Percentiles rank a stretch among this genome's conserved stretches.
Conservation (phyloP, 2,888 invertebrate genomes). For the Lissocephala sabroskyi region DNA sequence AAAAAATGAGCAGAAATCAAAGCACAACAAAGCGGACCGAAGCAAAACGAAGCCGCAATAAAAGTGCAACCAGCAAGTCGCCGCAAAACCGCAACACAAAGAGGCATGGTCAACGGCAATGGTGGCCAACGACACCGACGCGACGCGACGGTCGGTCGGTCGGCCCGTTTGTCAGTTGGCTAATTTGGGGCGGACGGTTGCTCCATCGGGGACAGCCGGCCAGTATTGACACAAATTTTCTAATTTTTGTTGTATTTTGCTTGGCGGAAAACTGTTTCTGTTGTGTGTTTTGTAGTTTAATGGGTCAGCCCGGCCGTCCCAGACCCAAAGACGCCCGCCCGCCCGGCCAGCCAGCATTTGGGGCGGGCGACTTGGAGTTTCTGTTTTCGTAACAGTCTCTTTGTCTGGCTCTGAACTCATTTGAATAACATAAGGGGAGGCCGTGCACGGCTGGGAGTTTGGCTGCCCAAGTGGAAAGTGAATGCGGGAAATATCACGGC, state of each 20-base stretch:
- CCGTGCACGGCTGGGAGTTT: not conserved
- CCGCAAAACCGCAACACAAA: slow-evolving; percentile 12
- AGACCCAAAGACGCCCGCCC: not conserved
- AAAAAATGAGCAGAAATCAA: too few relatives aligned
- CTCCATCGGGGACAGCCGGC: too few relatives aligned
- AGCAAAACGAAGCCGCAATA: slow-evolving; percentile 3
- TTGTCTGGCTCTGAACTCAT: slow-evolving; percentile 33
- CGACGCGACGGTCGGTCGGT: too few relatives aligned
- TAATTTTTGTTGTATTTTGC: not conserved
- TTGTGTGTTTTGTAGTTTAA: slow-evolving; percentile 18
- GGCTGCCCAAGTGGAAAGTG: slow-evolving; percentile 57
- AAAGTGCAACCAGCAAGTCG: not conserved
- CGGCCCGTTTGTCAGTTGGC: too few relatives aligned
- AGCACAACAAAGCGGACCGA: not conserved
- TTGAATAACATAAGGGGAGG: slow-evolving; percentile 31
- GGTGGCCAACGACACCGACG: too few relatives aligned
- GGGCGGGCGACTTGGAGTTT: too few relatives aligned
- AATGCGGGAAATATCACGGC: slow-evolving; percentile 59
- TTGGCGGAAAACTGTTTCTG: not conserved
- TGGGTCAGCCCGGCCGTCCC: slow-evolving; percentile 33
- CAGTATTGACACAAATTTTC: not conserved
- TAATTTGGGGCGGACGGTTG: slow-evolving; percentile 11
- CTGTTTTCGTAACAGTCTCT: slow-evolving; percentile 40
- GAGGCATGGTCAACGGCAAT: slow-evolving; percentile 26
- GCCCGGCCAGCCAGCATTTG: too few relatives aligned